These are phyloP conservation scores for Oreochromis mossambicus DNA, from an alignment of 2,797 vertebrate species.

Conservation along the genomic window DNA sequence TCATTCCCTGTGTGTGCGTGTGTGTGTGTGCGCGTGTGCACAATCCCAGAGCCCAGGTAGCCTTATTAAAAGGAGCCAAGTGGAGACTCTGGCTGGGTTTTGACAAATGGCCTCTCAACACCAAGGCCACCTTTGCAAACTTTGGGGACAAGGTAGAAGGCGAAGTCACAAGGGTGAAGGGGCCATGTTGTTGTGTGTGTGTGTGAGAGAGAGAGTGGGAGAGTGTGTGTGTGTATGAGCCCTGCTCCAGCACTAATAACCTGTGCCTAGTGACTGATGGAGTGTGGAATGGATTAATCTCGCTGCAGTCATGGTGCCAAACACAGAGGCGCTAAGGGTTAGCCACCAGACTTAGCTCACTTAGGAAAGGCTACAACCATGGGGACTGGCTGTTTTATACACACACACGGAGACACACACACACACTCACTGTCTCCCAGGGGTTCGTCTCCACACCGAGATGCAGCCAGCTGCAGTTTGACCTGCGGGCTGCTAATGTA, in stretches of 20 bases:
- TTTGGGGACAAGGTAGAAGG: conserved; percentile 65
- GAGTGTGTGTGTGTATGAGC: conserved; percentile 6
- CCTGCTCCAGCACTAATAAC: conserved; percentile 66
- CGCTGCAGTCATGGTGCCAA: conserved; percentile 63
- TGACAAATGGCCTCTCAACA: conserved; percentile 83
- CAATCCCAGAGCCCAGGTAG: conserved; percentile 76
- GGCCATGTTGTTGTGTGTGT: conserved; percentile 17
- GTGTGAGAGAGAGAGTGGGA: neutral
- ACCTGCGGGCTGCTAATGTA: conserved; percentile 50
- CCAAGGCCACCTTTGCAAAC: conserved; percentile 73
- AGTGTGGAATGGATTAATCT: conserved; percentile 74
- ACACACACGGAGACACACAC: neutral
- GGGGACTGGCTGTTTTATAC: conserved; percentile 29
- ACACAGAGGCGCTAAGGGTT: conserved; percentile 59
- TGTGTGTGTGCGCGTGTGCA: neutral
- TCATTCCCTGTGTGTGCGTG: neutral
- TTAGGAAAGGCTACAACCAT: conserved; percentile 63
- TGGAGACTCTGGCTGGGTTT: conserved; percentile 66
- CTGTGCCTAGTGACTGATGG: conserved; percentile 71
- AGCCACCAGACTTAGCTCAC: conserved; percentile 63
- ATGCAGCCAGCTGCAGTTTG: conserved; percentile 68
- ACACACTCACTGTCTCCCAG: neutral
- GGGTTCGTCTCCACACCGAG: conserved; percentile 27
- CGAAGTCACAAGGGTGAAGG: conserved; percentile 57
- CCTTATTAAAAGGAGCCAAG: conserved; percentile 89